Evolutionary conservation across 2,113 vertebrate species (phyloP), one percentile per base, ranked within the genome.

Genomic region (Siniperca knerii): DNA sequence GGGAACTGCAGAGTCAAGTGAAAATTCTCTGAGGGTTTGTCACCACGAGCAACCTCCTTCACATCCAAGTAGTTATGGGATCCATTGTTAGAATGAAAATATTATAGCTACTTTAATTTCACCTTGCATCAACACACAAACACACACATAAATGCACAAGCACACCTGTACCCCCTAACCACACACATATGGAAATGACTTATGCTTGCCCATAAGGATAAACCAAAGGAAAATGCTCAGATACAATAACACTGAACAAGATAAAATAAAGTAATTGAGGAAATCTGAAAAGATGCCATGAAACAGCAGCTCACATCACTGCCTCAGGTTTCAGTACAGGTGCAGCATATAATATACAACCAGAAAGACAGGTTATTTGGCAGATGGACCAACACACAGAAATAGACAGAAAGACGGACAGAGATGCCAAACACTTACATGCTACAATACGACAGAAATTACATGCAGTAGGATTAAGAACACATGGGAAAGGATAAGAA

Each of bases 401-500:
- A 44, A 16, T 16, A 40, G 8, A 50, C 21, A 73, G 55, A 74
- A 77, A 71, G 6, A 73, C n/a, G 11, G 23, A 40, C 42, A 23
- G 57, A 21, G 37, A 50, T 50, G 40, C 29, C 9, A 69, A 69
- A 86, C 25, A 42, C 65, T 35, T 48, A 16, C 71, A 77, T 1
- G 11, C 58, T 64, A 15, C 25, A 46, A 55, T 15, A 21, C 35
- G 1, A 55, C 40, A 82, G 55, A 60, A 16, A 67, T 71, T 70
- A 46, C 75, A 79, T 21, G 57, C 35, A 42, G 64, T 12, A n/a
- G 21, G 54, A 73, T 75, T 77, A 29, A 57, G 62, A 50, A 40
- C 79, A 75, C 46, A 61, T 83, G 57, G 65, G 40, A 82, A 58
- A 69, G 18, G 37, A 25, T 52, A n/a, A 11, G 8, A 78, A 73